Evolutionary conservation across 2,888 invertebrate species (phyloP), one percentile per base, ranked within the genome.

Genomic region (Trichacis sp.): DNA sequence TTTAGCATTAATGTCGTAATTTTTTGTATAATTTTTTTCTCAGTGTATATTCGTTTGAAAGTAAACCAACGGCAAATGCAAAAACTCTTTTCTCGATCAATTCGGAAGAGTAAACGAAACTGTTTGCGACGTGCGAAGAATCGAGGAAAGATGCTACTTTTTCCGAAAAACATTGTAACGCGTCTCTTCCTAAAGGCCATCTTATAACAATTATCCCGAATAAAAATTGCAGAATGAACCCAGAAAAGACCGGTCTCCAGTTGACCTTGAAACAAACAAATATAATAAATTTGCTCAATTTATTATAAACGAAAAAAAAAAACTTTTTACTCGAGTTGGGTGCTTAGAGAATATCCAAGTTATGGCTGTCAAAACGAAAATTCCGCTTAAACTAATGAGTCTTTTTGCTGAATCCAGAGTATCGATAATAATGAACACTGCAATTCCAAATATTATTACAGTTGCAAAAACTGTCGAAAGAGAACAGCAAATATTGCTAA

Each of bases 151-250:
- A 88, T 1, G 93, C 90, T n/a, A 92, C 89, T 85, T 91, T 88
- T 51, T 87, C 85, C 0, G 93, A 90, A 49, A 93, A 83, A 76
- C 91, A 92, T 68, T 88, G 84, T 68, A 96, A 88, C 3, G 94
- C 89, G 0, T 85, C 79, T 42, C 93, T 86, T 0, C 97, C 97
- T 0, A 91, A 85, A 1, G 89, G 86, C 95, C 95, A 96, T 61
- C 95, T 88, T 67, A 98, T 92, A 64, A 95, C 94, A 17, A 96
- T 72, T 1, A 97, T 76, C 0, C 95, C 97, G 59, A 98, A 89
- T 2, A 90, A 58, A 77, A 97, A 94, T 86, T 98, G 98, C 5
- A 96, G 85, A 0, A 90, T 85, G 15, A 97, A 85, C 0, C 97
- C 97, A 76, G 90, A 90, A 15, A 92, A 76, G 0, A 97, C 93